A percentile compares a stretch with the other conserved stretches of the same genome.
Conservation (phyloP, 2,888 invertebrate genomes). For the Ochropleura leucogaster region DNA sequence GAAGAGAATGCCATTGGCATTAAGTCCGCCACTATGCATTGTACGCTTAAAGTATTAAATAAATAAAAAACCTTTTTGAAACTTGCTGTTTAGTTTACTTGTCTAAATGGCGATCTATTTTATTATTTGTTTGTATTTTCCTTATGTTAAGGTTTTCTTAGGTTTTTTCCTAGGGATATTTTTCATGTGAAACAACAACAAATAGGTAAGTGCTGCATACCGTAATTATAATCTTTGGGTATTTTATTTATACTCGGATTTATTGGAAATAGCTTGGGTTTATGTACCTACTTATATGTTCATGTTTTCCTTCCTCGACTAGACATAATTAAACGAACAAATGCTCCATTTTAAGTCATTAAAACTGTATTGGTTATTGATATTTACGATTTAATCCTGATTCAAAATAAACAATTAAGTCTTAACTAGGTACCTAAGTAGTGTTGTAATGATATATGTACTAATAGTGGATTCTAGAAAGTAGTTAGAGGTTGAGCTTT, state of each 20-base stretch:
- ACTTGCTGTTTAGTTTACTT: neutral
- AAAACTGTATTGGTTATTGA: slow-evolving; percentile 5
- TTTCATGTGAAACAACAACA: neutral
- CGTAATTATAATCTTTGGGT: slow-evolving; percentile 11
- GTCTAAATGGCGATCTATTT: slow-evolving; percentile 8
- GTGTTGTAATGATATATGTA: slow-evolving; percentile 18
- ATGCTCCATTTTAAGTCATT: slow-evolving; percentile 1
- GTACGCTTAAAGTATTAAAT: too few species aligned
- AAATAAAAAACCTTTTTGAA: too few species aligned
- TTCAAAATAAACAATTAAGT: too few species aligned
- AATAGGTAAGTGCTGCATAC: too few species aligned
- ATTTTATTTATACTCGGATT: slow-evolving; percentile 18
- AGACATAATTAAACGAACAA: slow-evolving; percentile 13
- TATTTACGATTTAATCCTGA: neutral
- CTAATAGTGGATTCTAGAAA: neutral
- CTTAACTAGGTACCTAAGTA: neutral
- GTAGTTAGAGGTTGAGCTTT: neutral
- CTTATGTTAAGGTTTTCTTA: too few species aligned
- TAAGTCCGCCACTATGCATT: too few species aligned
- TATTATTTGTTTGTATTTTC: neutral
- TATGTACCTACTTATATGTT: neutral
- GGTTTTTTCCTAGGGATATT: neutral
- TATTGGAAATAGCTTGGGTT: slow-evolving; percentile 46
- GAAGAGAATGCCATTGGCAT: too few species aligned
- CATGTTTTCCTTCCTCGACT: slow-evolving; percentile 49